These are phyloP conservation scores for Rhinichthys osculus DNA, from an alignment of 2,797 vertebrate species.

Conservation along the genomic window DNA sequence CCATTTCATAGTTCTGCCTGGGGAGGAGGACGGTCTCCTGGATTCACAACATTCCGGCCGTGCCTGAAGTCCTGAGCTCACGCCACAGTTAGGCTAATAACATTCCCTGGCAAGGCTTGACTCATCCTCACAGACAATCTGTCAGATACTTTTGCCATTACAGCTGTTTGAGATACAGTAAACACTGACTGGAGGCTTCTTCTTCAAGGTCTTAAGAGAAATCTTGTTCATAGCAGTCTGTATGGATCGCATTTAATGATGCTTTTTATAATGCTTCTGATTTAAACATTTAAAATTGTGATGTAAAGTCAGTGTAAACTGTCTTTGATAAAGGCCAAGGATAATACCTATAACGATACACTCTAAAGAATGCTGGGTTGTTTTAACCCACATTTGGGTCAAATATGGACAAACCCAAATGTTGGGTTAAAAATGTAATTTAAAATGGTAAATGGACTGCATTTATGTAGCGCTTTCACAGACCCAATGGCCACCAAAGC, in stretches of 20 bases:
- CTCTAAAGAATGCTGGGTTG: no score
- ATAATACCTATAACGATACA: background rate
- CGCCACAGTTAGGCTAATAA: conserved; percentile 42
- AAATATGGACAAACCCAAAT: no score
- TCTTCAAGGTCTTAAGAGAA: conserved; percentile 6
- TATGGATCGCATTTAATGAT: background rate
- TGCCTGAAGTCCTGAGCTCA: conserved; percentile 45
- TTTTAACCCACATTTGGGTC: no score
- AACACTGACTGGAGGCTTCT: conserved; percentile 44
- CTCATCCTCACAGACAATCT: conserved; percentile 47
- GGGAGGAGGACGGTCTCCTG: conserved; percentile 19
- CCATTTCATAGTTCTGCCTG: conserved; percentile 1
- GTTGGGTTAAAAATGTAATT: no score
- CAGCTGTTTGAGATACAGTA: conserved; percentile 57
- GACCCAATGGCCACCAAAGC: no score
- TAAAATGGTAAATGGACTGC: no score
- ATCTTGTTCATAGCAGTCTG: conserved; percentile 20
- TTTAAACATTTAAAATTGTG: conserved; percentile 19
- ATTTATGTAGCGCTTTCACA: no score
- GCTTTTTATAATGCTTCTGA: background rate
- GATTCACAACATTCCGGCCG: conserved; percentile 46
- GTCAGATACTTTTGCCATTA: conserved; percentile 49
- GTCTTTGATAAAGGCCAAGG: background rate
- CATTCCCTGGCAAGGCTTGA: conserved; percentile 54
- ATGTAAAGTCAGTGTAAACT: background rate